phyloP scores from a whole-genome alignment of 1,140 invertebrate species.

The Macrobrachium rosenbergii region DNA sequence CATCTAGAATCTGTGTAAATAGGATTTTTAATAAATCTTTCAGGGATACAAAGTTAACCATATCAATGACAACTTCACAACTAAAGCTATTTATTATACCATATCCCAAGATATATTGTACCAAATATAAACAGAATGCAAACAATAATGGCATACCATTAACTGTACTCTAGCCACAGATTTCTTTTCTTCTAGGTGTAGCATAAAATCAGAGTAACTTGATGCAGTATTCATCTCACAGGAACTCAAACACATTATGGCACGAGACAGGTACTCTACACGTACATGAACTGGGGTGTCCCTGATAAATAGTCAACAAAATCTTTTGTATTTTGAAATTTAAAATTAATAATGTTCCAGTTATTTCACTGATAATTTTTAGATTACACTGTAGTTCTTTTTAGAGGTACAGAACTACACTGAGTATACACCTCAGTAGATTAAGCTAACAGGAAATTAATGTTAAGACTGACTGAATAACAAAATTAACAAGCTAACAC shows the following conservation, averaged over 20 bases:
- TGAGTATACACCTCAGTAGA: too few species aligned
- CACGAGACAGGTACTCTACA: conserved; percentile 91
- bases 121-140: not conserved
- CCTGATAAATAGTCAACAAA: conserved; percentile 67
- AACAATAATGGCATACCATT: conserved; percentile 44
- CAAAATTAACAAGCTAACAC: too few species aligned
- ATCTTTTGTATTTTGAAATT: conserved; percentile 7
- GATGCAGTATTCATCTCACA: conserved; percentile 82
- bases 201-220: conserved; percentile 83
- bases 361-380: too few species aligned
- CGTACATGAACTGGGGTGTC: conserved; percentile 76
- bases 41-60: too few species aligned
- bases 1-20: conserved; percentile 78
- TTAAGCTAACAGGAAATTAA: too few species aligned
- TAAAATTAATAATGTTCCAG: not conserved
- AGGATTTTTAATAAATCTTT: too few species aligned
- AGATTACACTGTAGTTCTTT: too few species aligned
- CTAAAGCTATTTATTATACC: not conserved
- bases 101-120: too few species aligned
- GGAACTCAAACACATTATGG: conserved; percentile 95
- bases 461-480: too few species aligned
- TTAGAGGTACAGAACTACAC: too few species aligned
- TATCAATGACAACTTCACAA: too few species aligned
- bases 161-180: conserved; percentile 73
- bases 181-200: conserved; percentile 94